Base-by-base conservation (phyloP, 2,888 invertebrate genomes). In the Seira sanloemensis region DNA sequence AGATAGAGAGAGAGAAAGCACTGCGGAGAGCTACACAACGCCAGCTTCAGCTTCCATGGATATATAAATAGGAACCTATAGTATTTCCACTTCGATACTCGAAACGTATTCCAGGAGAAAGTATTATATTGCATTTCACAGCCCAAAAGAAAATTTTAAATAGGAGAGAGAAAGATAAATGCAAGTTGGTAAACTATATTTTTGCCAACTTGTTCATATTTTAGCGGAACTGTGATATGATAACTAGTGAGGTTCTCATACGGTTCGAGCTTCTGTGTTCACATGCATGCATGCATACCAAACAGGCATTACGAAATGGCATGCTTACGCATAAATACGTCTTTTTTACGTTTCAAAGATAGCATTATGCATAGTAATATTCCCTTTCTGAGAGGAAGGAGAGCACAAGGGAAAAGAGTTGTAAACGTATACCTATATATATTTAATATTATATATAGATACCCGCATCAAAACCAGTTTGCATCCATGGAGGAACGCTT, bases 301-400 rank as follows among this genome's bases (percentile, higher is more conserved):
- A 62, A 62, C 62, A 62, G 62, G 62, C 62, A 62, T 62, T 62
- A 62, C 21, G 4, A 58, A 46, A 72, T 68, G 46, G 26, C 25
- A 67, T 75, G 80, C 75, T 81, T 69, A 81, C 80, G 80, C 80
- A 81, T 81, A 81, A 81, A 81, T 81, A 81, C 68, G 50, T 81
- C 80, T 46, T 80, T 81, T 69, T 74, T 69, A 74, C 69, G 75
- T 58, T 9, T 24, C 37, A 46, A 24, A 62, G 80, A 81, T 75
- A 75, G 58, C 75, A 68, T 81, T 75, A 81, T 81, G 75, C 68
- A 80, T 73, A 54, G 62, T 66, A 58, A 78, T 62, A 74, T 24
- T 73, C 62, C 58, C 58, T 58, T 4, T n/a, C 5, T 9, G 12
- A 37, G 12, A 37, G 5, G 7, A 12, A 37, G 37, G 37, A 37